These are phyloP conservation scores for Sepioteuthis lessoniana DNA, from an alignment of 2,888 invertebrate species.

Conservation along the genomic window DNA sequence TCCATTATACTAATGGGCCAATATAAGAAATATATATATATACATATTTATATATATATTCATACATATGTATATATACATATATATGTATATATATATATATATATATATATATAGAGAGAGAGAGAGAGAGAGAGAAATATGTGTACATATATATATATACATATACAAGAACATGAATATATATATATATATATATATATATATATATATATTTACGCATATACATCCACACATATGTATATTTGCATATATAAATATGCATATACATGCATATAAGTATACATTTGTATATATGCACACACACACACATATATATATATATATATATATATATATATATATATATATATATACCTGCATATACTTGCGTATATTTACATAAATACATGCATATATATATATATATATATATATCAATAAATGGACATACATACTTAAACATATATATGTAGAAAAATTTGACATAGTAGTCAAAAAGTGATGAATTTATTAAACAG, in stretches of 20 bases:
- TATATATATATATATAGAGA: constrained; percentile 20
- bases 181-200: not conserved
- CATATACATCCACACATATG: not conserved
- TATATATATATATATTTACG: not conserved
- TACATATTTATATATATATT: not conserved
- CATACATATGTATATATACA: not conserved
- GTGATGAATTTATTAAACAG: too few species aligned
- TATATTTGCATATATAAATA: not conserved
- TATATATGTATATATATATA: not conserved
- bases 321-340: not conserved
- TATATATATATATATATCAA: too few species aligned
- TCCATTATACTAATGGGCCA: too few species aligned
- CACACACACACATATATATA: not conserved
- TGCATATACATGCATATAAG: not conserved
- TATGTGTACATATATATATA: not conserved
- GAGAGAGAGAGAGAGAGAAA: too few species aligned
- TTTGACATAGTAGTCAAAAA: too few species aligned
- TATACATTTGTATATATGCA: not conserved
- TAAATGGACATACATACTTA: too few species aligned
- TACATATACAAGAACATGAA: not conserved
- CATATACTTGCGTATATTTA: too few species aligned
- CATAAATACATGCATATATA: too few species aligned
- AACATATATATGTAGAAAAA: too few species aligned
- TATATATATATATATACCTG: constrained; percentile 34
- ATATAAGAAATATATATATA: too few species aligned